Conservation (phyloP, 2,113 vertebrate species). For the Hiodon alosoides region DNA sequence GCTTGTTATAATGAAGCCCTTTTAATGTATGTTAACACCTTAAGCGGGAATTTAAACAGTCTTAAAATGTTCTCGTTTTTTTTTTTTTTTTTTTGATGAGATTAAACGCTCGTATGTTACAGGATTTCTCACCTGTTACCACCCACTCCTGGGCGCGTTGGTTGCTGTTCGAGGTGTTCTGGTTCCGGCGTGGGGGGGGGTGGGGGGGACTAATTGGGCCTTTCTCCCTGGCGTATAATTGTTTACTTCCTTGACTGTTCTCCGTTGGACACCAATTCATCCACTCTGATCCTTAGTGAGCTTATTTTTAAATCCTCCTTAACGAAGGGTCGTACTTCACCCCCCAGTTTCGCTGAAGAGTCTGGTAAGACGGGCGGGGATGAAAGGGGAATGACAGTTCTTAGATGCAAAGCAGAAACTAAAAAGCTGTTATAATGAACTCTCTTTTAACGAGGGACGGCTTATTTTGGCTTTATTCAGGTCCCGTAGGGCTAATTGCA, state of each 20-base stretch:
- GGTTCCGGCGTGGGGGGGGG: too few species aligned
- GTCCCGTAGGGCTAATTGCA: conserved; percentile 36
- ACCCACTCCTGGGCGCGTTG: too few species aligned
- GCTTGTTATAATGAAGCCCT: not conserved
- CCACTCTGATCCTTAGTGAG: conserved; percentile 60
- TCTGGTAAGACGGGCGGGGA: not conserved
- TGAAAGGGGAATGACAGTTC: not conserved
- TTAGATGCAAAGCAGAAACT: not conserved
- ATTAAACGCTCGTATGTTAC: too few species aligned
- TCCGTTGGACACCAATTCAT: conserved; percentile 60
- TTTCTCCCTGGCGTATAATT: too few species aligned
- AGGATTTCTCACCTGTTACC: too few species aligned
- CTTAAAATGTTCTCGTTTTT: not conserved
- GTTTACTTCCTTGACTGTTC: conserved; percentile 32
- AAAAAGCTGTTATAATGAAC: not conserved
- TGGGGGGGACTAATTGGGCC: too few species aligned
- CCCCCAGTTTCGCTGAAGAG: conserved; percentile 22
- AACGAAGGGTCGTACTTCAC: conserved; percentile 39
- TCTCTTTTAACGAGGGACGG: not conserved
- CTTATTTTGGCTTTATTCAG: conserved; percentile 16
- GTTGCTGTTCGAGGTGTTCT: too few species aligned
- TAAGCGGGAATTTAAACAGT: not conserved
- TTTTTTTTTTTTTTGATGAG: too few species aligned
- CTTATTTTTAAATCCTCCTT: conserved; percentile 63
- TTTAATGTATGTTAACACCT: not conserved